phyloP scores from a whole-genome alignment of 2,113 vertebrate species.

The Triplophysa tibetana region DNA sequence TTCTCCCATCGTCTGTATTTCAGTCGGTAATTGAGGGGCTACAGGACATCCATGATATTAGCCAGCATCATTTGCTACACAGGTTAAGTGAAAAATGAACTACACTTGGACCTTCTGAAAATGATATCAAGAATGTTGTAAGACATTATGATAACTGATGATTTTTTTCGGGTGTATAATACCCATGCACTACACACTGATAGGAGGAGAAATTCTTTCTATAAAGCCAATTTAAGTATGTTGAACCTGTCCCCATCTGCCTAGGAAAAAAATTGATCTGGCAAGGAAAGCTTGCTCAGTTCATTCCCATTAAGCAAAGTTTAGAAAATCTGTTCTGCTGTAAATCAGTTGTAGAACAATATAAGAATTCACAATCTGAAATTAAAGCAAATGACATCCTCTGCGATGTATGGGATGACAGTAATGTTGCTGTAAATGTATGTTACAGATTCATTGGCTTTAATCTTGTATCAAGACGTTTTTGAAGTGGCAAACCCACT shows the following conservation, averaged over 20 bases:
- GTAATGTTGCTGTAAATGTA: constrained; percentile 19
- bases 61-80: not conserved
- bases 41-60: not conserved
- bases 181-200: not conserved
- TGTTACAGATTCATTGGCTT: not conserved
- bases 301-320: too few relatives aligned
- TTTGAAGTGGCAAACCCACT: not conserved
- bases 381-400: not conserved
- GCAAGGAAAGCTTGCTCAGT: too few relatives aligned
- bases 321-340: too few relatives aligned
- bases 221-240: not conserved
- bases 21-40: too few relatives aligned
- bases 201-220: constrained; percentile 20
- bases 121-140: constrained; percentile 13
- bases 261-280: too few relatives aligned
- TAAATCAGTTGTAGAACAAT: too few relatives aligned
- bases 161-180: constrained; percentile 32
- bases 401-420: constrained; percentile 26
- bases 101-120: constrained; percentile 6
- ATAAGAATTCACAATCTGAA: too few relatives aligned
- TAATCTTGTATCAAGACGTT: constrained; percentile 15
- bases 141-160: constrained; percentile 10
- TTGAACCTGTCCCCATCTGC: too few relatives aligned
- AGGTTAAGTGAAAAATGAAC: not conserved
- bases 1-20: too few relatives aligned